Conservation (phyloP, 2,113 vertebrate species). For the Elephas maximus region DNA sequence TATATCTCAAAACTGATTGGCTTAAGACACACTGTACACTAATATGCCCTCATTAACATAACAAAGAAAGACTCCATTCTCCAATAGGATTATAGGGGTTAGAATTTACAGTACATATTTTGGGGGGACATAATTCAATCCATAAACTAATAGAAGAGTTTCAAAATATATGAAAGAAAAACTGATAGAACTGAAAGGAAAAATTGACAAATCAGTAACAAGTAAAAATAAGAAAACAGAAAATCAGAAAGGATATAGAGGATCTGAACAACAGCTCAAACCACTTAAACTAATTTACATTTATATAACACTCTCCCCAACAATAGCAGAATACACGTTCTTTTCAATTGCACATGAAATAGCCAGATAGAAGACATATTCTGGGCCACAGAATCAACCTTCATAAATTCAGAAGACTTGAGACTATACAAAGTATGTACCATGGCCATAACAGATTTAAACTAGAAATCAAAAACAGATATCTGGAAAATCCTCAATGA, state of each 20-base stretch:
- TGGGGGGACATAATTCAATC: too few relatives aligned
- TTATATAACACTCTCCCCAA: neutral
- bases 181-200: neutral
- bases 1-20: too few relatives aligned
- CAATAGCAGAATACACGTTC: neutral
- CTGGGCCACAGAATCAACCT: neutral
- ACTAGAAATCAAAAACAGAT: neutral
- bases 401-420: neutral
- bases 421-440: neutral
- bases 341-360: neutral
- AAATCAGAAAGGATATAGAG: neutral
- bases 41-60: too few relatives aligned
- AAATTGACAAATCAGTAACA: neutral
- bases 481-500: neutral
- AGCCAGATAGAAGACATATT: neutral
- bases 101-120: too few relatives aligned
- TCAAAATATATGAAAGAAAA: neutral
- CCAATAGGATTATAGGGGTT: too few relatives aligned
- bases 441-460: neutral
- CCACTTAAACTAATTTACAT: neutral
- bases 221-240: neutral
- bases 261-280: neutral
- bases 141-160: neutral
- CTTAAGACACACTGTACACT: too few relatives aligned
- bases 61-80: too few relatives aligned